Evolutionary conservation across 2,797 vertebrate species (phyloP).

Genomic region (Mormyrus hasselquistii): DNA sequence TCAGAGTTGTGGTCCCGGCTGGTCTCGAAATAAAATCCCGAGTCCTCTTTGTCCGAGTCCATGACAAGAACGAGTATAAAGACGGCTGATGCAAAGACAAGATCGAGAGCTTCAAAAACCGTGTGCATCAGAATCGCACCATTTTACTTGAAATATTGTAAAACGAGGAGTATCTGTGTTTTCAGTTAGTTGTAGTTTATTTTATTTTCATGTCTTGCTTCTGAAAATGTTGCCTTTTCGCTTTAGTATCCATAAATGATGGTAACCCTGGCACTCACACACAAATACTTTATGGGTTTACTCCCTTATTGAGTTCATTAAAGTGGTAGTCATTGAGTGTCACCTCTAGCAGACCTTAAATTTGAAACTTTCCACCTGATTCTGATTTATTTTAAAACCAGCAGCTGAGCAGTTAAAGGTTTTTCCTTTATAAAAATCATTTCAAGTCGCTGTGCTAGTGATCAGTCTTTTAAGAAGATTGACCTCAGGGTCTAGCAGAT

Average conservation of each 20-base stretch:
- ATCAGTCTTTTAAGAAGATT: neutral
- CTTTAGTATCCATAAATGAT: neutral
- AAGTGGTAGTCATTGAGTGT: neutral
- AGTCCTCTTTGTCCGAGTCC: too few relatives aligned
- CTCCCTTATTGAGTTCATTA: neutral
- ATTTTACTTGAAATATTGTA: too few relatives aligned
- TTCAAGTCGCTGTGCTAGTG: neutral
- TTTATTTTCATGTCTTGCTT: neutral
- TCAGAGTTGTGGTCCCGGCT: too few relatives aligned
- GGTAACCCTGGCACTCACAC: neutral
- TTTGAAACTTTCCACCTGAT: neutral
- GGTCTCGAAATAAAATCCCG: too few relatives aligned
- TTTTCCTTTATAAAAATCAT: neutral
- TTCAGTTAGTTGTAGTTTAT: too few relatives aligned
- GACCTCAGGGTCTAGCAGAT: neutral
- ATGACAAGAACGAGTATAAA: too few relatives aligned
- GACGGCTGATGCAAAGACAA: too few relatives aligned
- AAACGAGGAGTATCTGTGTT: too few relatives aligned
- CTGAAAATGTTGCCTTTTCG: neutral
- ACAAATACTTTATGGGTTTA: neutral
- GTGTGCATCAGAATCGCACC: too few relatives aligned
- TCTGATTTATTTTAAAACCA: neutral
- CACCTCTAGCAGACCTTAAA: neutral
- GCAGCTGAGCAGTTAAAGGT: neutral
- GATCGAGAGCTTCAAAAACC: too few relatives aligned